Conservation (phyloP, 2,797 vertebrate species). For the Emys orbicularis region DNA sequence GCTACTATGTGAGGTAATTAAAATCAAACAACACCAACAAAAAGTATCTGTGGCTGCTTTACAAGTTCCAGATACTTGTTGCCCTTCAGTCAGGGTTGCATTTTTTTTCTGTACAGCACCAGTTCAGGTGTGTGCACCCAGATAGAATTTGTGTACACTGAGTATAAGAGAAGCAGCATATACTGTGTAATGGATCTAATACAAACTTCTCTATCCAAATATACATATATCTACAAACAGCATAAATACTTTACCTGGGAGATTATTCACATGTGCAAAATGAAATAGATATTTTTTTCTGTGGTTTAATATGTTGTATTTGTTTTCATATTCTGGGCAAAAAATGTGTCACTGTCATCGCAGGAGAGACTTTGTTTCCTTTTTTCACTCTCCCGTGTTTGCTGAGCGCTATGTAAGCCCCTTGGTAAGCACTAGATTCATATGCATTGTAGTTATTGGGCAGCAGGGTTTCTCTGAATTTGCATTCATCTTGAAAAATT, state of each 20-base stretch:
- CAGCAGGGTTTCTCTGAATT: constrained; percentile 94
- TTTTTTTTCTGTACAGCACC: constrained; percentile 50
- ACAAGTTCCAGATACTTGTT: constrained; percentile 65
- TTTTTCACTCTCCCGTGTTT: constrained; percentile 93
- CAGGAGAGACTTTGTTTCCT: constrained; percentile 92
- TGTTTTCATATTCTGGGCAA: constrained; percentile 92
- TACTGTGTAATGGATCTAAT: constrained; percentile 73
- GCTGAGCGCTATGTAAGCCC: constrained; percentile 95
- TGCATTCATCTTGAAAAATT: constrained; percentile 95
- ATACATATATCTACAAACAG: constrained; percentile 79
- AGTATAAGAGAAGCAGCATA: constrained; percentile 78
- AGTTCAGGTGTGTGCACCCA: constrained; percentile 32
- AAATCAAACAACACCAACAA: not conserved
- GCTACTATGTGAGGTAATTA: constrained; percentile 82
- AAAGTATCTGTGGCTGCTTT: constrained; percentile 78
- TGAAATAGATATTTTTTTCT: constrained; percentile 73
- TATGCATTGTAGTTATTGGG: constrained; percentile 98
- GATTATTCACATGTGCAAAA: constrained; percentile 91
- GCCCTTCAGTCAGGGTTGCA: constrained; percentile 68
- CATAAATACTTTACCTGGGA: constrained; percentile 86
- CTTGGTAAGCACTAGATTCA: constrained; percentile 88
- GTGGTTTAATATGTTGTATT: not conserved
- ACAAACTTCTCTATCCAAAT: constrained; percentile 86
- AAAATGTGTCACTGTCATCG: constrained; percentile 97
- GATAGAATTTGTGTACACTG: constrained; percentile 45